Evolutionary conservation across 1,140 invertebrate species (phyloP).

Genomic region (Penaeus chinensis): DNA sequence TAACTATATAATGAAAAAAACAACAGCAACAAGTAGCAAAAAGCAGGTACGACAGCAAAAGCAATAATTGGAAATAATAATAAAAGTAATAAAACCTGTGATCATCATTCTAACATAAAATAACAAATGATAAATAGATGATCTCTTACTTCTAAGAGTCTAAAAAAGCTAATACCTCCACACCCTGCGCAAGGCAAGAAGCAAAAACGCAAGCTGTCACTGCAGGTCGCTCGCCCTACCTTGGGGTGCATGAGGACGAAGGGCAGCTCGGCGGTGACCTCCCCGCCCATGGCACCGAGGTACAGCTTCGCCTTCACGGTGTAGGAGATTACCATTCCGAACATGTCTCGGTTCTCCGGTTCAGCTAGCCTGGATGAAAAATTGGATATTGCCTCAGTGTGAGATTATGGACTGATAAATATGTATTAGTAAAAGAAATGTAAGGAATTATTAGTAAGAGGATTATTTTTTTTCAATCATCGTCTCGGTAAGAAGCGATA

Average conservation of each 20-base stretch:
- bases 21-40: too few species aligned
- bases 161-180: not conserved
- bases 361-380: slow-evolving; percentile 75
- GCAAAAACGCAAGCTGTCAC: too few species aligned
- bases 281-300: slow-evolving; percentile 81
- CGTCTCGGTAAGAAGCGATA: not conserved
- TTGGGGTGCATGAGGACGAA: slow-evolving; percentile 98
- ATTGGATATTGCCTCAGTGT: not conserved
- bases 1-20: too few species aligned
- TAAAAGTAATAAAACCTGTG: too few species aligned
- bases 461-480: not conserved
- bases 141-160: not conserved
- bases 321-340: slow-evolving; percentile 91
- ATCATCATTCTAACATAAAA: too few species aligned
- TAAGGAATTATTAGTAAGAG: not conserved
- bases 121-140: too few species aligned
- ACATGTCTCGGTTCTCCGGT: slow-evolving; percentile 84
- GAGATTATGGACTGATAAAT: not conserved
- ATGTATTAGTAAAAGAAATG: not conserved
- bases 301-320: slow-evolving; percentile 95
- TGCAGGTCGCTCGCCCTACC: slow-evolving; percentile 64
- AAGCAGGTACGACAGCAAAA: too few species aligned
- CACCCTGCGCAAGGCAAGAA: not conserved
- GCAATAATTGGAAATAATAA: too few species aligned
- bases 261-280: slow-evolving; percentile 79